Conservation (phyloP, 1,140 invertebrate species). For the Drosophila hydei region DNA sequence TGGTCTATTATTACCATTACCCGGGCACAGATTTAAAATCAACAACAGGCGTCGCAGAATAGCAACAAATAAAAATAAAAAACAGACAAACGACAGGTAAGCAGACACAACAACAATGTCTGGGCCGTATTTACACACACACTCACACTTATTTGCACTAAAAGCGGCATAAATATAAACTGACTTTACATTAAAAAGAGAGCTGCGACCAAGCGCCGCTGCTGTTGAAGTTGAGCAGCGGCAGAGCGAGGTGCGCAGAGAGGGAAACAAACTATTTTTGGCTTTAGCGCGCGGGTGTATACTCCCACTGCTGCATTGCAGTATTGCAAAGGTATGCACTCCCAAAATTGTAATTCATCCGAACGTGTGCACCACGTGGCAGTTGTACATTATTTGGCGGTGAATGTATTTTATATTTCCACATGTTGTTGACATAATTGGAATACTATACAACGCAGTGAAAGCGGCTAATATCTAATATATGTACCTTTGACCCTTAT, state of each 20-base stretch:
- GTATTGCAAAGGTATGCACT: too few relatives aligned
- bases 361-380: not conserved
- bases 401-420: too few relatives aligned
- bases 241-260: not conserved
- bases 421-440: constrained; percentile 3
- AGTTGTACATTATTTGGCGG: too few relatives aligned
- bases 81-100: constrained; percentile 38
- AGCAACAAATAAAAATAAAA: constrained; percentile 21
- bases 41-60: constrained; percentile 56
- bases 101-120: constrained; percentile 59
- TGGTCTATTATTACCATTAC: constrained; percentile 50
- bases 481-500: too few relatives aligned
- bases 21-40: constrained; percentile 68
- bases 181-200: constrained; percentile 45
- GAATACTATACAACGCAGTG: constrained; percentile 58
- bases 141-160: constrained; percentile 65
- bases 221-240: not conserved
- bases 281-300: not conserved
- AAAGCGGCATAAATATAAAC: constrained; percentile 78
- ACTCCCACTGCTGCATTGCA: not conserved
- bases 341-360: not conserved
- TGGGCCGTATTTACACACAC: constrained; percentile 57
- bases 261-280: not conserved
- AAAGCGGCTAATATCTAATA: too few relatives aligned
- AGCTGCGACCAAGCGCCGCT: constrained; percentile 1